phyloP scores from a whole-genome alignment of 2,888 invertebrate genomes.

The Cantharis nigra region DNA sequence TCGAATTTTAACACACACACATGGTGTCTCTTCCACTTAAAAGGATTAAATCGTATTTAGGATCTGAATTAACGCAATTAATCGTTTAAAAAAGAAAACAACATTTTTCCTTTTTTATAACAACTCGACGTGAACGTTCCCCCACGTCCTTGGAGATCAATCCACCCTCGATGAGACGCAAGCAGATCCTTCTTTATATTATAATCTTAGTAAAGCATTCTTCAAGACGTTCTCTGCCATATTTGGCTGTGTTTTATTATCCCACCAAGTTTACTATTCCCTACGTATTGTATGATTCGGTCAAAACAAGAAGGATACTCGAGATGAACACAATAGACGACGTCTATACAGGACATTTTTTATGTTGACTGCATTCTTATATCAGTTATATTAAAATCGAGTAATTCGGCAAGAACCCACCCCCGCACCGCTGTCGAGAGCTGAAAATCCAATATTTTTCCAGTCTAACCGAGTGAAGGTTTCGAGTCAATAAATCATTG shows the following conservation, averaged over 20 bases:
- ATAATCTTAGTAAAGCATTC: conserved; percentile 31
- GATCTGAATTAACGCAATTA: background rate
- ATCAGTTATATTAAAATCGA: conserved; percentile 7
- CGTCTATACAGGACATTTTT: conserved; percentile 8
- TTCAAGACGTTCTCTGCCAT: conserved; percentile 21
- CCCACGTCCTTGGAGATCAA: conserved; percentile 25
- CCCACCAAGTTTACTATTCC: conserved; percentile 20
- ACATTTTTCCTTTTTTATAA: conserved; percentile 12
- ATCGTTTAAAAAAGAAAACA: background rate
- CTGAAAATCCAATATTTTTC: background rate
- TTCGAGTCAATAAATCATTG: conserved; percentile 1
- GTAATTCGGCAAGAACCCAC: conserved; percentile 9
- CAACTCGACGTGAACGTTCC: conserved; percentile 15
- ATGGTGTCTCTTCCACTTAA: conserved; percentile 9
- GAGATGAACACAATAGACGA: conserved; percentile 5
- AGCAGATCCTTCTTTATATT: conserved; percentile 32
- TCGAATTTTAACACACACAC: conserved; percentile 21
- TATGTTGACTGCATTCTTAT: conserved; percentile 24
- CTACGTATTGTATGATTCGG: conserved; percentile 4
- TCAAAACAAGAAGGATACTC: conserved; percentile 2
- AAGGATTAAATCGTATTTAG: background rate
- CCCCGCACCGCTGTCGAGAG: background rate
- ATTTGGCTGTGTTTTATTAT: conserved; percentile 22
- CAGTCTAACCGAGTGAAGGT: background rate
- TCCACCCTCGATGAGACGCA: conserved; percentile 29